Conservation (phyloP, 2,797 vertebrate genomes). For the Babyrousa celebensis region DNA sequence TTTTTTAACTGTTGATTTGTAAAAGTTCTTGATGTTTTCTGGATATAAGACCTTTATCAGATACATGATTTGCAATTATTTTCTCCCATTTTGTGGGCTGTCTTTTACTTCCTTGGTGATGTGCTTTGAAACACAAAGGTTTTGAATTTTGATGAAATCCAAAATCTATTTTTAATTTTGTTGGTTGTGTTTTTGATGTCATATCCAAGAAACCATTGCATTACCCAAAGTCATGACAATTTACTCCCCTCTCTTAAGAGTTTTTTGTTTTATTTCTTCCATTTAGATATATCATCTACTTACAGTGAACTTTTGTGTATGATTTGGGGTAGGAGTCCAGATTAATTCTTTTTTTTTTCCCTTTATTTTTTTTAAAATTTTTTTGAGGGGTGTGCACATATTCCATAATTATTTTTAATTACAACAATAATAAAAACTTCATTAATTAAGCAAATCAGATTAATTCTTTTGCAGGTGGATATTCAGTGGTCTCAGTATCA, state of each 20-base stretch:
- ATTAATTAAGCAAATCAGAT: neutral
- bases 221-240: neutral
- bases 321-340: neutral
- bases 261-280: conserved; percentile 23
- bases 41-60: neutral
- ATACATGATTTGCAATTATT: conserved; percentile 7
- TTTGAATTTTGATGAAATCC: conserved; percentile 39
- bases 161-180: neutral
- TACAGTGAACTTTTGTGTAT: conserved; percentile 16
- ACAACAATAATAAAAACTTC: no score
- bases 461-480: neutral
- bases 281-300: neutral
- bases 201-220: neutral
- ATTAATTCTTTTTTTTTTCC: neutral
- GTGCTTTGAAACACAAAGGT: neutral
- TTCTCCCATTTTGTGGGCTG: neutral
- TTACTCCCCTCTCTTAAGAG: neutral
- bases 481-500: neutral
- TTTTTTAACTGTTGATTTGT: conserved; percentile 15
- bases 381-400: no score
- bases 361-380: no score
- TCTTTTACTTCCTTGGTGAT: conserved; percentile 54
- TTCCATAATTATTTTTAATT: no score
- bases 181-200: no score
- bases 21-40: neutral